Evolutionary conservation across 2,888 invertebrate genomes (phyloP), one percentile per base, ranked within the genome.

Genomic region (Exocentrus adspersus): DNA sequence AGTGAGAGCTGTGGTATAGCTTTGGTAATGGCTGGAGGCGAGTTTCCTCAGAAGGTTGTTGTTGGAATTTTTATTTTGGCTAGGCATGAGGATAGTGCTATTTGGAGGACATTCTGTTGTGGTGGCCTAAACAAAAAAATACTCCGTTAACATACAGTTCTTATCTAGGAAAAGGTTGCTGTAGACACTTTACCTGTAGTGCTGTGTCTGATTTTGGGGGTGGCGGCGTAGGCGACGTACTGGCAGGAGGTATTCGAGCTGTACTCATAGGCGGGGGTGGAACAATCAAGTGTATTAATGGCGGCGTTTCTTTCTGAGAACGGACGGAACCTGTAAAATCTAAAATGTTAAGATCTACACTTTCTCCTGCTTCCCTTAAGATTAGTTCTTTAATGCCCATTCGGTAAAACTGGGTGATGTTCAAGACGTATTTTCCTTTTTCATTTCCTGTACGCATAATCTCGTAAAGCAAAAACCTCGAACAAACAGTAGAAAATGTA

Each of bases 1-100:
- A 5, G 94, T 92, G 14, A 95, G 84, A 0, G 95, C 95, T 0
- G 94, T 94, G 4, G 94, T 93, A 80, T 95, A 94, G 64, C 92
- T 94, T 79, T 94, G 94, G 77, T 93, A 93, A 76, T 94, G 93
- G 64, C 90, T 92, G 9, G 90, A 89, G n/a, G 92, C 91, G 5
- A 93, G 84, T 50, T 92, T 89, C 32, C 92, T 88, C 46, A 92
- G 83, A 2, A 93, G 85, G 66, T 92, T 90, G 69, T 89, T 89
- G 5, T 89, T 89, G 4, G 87, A 87, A 85, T 32, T 86, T 79
- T 73, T 83, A 80, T 59, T 72, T 74, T 79, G 82, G 69, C 80
- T 80, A 72, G 81, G 82, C 69, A 80, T 80, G 53, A 68, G 72
- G 70, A 83, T 74, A 65, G 86, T 86, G 67, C 84, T 80, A 78